Conservation (phyloP, 2,113 vertebrate genomes). For the Petromus typicus region DNA sequence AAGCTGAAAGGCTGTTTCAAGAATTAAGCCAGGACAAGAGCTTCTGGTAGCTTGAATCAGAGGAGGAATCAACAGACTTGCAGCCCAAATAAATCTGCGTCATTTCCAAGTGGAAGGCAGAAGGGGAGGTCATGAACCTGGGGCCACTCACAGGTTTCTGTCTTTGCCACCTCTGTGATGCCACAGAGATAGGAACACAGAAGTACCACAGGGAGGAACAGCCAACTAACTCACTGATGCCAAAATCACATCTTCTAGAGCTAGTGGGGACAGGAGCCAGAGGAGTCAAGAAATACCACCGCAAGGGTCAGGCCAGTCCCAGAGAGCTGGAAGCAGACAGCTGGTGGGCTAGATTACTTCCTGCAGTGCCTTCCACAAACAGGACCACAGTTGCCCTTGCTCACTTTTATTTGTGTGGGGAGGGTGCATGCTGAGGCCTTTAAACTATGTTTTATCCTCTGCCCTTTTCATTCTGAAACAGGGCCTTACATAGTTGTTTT, state of each 20-base stretch:
- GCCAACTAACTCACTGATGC: not conserved
- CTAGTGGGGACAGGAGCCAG: not conserved
- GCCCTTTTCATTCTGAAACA: not conserved
- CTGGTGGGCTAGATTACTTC: not conserved
- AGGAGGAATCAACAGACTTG: not conserved
- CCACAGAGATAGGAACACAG: not conserved
- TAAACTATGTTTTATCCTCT: not conserved
- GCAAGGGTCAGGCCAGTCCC: not conserved
- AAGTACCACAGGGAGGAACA: not conserved
- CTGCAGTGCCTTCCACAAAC: not conserved
- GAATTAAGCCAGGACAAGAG: not conserved
- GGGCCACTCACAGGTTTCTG: not conserved
- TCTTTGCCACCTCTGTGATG: not conserved
- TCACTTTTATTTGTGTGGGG: not conserved
- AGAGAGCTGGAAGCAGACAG: not conserved
- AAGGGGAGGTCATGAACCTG: not conserved
- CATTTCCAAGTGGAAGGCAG: not conserved
- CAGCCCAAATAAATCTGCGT: not conserved
- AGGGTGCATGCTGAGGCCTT: not conserved
- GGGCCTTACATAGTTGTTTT: not conserved
- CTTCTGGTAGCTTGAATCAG: not conserved
- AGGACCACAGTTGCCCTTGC: not conserved
- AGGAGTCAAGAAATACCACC: not conserved
- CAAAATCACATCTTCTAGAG: not conserved
- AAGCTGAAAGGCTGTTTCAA: not conserved